Base-by-base conservation (phyloP, 1,140 invertebrate genomes). In the Diachasma alloeum region DNA sequence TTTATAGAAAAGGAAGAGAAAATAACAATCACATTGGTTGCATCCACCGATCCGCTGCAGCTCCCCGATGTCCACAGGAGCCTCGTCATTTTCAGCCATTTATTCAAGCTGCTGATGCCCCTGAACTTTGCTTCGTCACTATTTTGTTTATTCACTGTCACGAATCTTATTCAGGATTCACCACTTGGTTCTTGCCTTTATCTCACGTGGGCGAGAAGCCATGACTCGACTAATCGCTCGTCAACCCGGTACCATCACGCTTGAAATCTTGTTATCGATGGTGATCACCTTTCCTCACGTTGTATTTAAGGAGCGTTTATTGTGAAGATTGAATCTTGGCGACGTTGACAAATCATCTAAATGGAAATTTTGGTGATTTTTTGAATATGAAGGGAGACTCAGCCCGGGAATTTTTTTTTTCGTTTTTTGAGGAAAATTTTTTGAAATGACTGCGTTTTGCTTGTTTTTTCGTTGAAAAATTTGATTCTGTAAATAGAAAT, bases 121-220 rank as follows among this genome's bases (percentile, higher is more conserved):
- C 11, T 56, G 46, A 22, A 53, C 44, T 48, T 17, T 83, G 86
- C 85, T 81, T 84, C 82, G 83, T 87, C 86, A 87, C 79, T 85
- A 84, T 87, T 87, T 86, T 87, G 83, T 86, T 87, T 85, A 87
- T 85, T 84, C 81, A 75, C 79, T 81, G 81, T 82, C 81, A 83
- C 79, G 80, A 68, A 8, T 70, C 48, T 19, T 31, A 71, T 72
- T 71, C 68, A 22, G 15, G 26, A 66, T 22, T 59, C 44, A 39
- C 17, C 59, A 69, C 68, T 70, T 72, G 75, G 48, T 17, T 17
- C 26, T 0, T 36, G 31, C 11, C 66, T 68, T 68, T 68, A 68
- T 68, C 36, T 68, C 36, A 71, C 48, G 75, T 76, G 56, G 68
- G 66, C 17, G 19, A 59, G 42, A 19, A 53, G 42, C 39, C 53